Evolutionary conservation across 2,888 invertebrate species (phyloP).

Genomic region (Chymomyza caudatula): DNA sequence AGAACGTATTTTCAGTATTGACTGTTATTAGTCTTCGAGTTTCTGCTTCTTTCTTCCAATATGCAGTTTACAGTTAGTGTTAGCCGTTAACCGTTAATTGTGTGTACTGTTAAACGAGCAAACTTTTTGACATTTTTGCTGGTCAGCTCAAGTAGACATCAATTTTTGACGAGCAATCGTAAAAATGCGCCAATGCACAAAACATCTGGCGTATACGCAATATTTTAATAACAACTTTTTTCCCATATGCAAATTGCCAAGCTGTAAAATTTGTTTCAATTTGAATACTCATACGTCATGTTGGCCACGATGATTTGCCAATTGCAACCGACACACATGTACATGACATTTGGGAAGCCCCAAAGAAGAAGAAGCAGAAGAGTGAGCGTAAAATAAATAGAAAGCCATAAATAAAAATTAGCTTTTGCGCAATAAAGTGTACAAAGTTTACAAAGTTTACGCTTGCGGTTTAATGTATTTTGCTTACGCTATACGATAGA

Average conservation of each 20-base stretch:
- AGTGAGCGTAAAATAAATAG: background rate
- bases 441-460: background rate
- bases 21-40: conserved; percentile 8
- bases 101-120: background rate
- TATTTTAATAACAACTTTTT: conserved; percentile 54
- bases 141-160: conserved; percentile 20
- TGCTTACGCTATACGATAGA: too few species aligned
- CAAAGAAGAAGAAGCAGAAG: background rate
- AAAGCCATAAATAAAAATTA: background rate
- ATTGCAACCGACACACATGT: conserved; percentile 45
- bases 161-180: conserved; percentile 45
- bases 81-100: background rate
- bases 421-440: background rate
- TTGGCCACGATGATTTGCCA: conserved; percentile 20
- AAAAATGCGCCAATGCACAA: conserved; percentile 20
- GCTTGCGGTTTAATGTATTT: background rate
- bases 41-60: background rate
- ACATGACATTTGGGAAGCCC: conserved; percentile 60
- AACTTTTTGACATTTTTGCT: background rate
- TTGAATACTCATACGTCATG: conserved; percentile 57
- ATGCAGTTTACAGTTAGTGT: background rate
- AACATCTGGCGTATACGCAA: conserved; percentile 56
- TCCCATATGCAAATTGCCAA: background rate
- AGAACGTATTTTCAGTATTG: background rate
- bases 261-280: background rate